Percentiles rank a stretch among this genome's conserved stretches.
Conservation (phyloP, 2,888 invertebrate species). For the Mimumesa dahlbomi region DNA sequence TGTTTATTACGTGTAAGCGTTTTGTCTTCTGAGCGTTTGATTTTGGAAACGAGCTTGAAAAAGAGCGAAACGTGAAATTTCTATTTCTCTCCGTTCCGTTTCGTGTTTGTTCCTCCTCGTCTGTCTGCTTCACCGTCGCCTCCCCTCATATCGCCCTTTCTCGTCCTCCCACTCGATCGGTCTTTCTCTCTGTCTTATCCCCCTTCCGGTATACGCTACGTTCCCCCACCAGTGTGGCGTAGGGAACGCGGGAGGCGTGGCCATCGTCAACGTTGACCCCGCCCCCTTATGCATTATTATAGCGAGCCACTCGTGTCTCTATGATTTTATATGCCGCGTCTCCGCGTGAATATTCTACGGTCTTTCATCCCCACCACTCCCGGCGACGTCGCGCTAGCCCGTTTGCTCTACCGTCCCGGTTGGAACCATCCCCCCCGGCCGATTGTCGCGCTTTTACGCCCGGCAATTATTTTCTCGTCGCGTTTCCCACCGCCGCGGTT, state of each 20-base stretch:
- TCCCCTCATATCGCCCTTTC: constrained; percentile 26
- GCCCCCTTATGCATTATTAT: constrained; percentile 80
- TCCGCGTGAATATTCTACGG: constrained; percentile 65
- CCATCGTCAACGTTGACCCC: constrained; percentile 66
- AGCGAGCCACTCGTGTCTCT: constrained; percentile 73
- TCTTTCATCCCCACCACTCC: constrained; percentile 47
- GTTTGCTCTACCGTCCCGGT: neutral
- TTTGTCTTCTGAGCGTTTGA: too few species aligned
- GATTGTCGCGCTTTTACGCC: constrained; percentile 41
- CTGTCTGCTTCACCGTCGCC: constrained; percentile 6
- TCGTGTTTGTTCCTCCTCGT: neutral
- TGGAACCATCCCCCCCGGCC: constrained; percentile 22
- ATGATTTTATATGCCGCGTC: constrained; percentile 78
- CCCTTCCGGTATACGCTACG: constrained; percentile 53
- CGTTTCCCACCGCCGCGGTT: neutral
- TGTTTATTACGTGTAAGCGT: too few species aligned
- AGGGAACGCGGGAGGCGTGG: constrained; percentile 72
- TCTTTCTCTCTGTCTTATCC: constrained; percentile 65
- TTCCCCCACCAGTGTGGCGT: constrained; percentile 59
- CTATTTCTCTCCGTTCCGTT: neutral
- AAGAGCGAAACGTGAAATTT: neutral
- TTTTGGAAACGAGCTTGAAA: neutral
- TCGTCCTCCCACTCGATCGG: constrained; percentile 37
- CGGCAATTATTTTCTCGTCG: constrained; percentile 39
- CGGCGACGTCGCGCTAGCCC: neutral